Conservation (phyloP, 2,797 vertebrate species). For the Characodon lateralis region DNA sequence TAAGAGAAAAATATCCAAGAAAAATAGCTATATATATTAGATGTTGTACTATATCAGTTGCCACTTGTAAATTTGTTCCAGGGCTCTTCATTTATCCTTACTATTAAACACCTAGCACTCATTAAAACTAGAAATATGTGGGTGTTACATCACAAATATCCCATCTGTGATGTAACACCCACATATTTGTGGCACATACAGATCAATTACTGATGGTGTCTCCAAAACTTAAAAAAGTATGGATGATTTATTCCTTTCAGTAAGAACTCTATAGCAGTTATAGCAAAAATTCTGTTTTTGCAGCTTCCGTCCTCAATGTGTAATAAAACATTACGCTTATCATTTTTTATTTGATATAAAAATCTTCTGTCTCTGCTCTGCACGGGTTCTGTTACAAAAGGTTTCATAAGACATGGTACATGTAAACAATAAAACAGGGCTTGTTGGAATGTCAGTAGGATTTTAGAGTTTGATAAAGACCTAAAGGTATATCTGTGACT, state of each 20-base stretch:
- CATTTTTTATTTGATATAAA: background rate
- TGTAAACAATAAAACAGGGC: background rate
- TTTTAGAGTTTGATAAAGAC: background rate
- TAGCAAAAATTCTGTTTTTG: background rate
- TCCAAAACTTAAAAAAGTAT: background rate
- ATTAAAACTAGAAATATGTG: background rate
- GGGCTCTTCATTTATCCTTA: background rate
- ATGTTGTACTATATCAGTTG: background rate
- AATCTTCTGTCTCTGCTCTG: background rate
- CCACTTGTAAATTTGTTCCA: background rate
- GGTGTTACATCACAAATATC: background rate
- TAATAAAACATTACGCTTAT: background rate
- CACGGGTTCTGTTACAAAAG: background rate
- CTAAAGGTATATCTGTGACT: background rate
- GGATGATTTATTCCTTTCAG: background rate
- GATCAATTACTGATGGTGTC: background rate
- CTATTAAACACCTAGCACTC: background rate
- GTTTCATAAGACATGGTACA: background rate
- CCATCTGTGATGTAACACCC: too few relatives aligned
- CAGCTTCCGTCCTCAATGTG: background rate
- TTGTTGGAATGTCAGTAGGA: background rate
- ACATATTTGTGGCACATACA: background rate
- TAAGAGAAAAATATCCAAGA: background rate
- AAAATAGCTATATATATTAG: background rate
- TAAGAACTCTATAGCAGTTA: background rate